Conservation (phyloP, 1,140 invertebrate species). For the Uloborus diversus region DNA sequence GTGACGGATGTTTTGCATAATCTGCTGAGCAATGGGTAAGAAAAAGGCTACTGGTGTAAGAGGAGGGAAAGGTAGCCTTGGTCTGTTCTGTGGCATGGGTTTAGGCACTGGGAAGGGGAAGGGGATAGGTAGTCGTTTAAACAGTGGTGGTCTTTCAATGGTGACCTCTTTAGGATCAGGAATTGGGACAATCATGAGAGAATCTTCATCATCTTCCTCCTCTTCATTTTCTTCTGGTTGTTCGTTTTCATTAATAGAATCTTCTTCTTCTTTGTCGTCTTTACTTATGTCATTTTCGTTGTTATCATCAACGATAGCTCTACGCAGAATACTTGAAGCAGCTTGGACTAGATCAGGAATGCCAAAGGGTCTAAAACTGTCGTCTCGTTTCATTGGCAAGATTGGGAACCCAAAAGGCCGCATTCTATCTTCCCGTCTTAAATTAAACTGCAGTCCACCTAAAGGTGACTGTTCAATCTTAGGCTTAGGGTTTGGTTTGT, state of each 20-base stretch:
- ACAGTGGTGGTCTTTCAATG: conserved; percentile 33
- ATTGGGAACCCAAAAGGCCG: conserved; percentile 53
- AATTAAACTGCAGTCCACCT: conserved; percentile 28
- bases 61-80: conserved; percentile 45
- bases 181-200: conserved; percentile 48
- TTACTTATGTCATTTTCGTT: conserved; percentile 39
- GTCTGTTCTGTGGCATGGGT: conserved; percentile 9
- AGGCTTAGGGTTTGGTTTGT: conserved; percentile 37
- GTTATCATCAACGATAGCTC: conserved; percentile 47
- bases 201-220: conserved; percentile 42
- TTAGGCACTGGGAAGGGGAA: conserved; percentile 16
- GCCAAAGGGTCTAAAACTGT: conserved; percentile 34
- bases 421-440: conserved; percentile 35
- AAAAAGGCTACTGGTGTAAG: conserved; percentile 50
- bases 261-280: conserved; percentile 48
- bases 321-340: conserved; percentile 34
- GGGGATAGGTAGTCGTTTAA: conserved; percentile 39
- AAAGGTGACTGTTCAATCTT: conserved; percentile 13
- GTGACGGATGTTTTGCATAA: conserved; percentile 42
- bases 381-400: conserved; percentile 33
- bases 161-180: conserved; percentile 34
- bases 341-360: conserved; percentile 46
- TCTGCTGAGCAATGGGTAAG: conserved; percentile 47
- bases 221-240: conserved; percentile 12
- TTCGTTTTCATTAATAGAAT: conserved; percentile 3